Evolutionary conservation across 1,140 invertebrate genomes (phyloP).

Genomic region (Eubasilissa regina): DNA sequence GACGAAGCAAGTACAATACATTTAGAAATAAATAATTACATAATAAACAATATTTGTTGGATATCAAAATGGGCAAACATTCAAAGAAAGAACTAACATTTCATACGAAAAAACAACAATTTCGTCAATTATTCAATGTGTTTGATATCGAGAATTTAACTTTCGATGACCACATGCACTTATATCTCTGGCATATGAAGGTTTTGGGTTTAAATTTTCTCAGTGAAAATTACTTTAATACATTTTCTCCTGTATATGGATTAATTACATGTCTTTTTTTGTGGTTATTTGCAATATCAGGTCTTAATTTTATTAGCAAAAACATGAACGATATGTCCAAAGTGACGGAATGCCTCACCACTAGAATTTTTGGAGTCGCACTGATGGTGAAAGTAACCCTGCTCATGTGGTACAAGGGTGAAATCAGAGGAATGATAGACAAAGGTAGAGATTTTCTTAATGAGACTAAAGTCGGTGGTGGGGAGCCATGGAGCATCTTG

Average conservation of each 20-base stretch:
- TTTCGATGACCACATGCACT: constrained; percentile 29
- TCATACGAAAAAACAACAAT: background rate
- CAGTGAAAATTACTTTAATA: background rate
- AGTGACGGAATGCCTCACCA: constrained; percentile 22
- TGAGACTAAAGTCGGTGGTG: constrained; percentile 1
- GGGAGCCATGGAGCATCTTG: constrained; percentile 29
- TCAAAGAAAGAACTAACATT: background rate
- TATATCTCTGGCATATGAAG: constrained; percentile 18
- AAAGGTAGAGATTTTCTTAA: background rate
- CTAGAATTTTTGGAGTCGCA: constrained; percentile 4
- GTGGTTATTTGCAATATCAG: background rate
- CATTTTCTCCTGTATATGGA: background rate
- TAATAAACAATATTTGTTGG: too few relatives aligned
- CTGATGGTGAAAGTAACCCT: background rate
- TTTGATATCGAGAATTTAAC: constrained; percentile 36
- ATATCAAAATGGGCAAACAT: background rate
- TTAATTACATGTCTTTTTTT: background rate
- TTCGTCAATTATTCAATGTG: constrained; percentile 41
- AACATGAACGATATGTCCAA: background rate
- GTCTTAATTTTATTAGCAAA: background rate
- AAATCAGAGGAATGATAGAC: background rate
- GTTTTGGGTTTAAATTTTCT: background rate
- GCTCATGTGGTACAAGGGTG: background rate
- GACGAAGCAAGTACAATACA: too few relatives aligned
- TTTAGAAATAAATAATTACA: too few relatives aligned